Evolutionary conservation across 92 coral and sea anemone species (phyloP).

Genomic region (Phenganax marumi): DNA sequence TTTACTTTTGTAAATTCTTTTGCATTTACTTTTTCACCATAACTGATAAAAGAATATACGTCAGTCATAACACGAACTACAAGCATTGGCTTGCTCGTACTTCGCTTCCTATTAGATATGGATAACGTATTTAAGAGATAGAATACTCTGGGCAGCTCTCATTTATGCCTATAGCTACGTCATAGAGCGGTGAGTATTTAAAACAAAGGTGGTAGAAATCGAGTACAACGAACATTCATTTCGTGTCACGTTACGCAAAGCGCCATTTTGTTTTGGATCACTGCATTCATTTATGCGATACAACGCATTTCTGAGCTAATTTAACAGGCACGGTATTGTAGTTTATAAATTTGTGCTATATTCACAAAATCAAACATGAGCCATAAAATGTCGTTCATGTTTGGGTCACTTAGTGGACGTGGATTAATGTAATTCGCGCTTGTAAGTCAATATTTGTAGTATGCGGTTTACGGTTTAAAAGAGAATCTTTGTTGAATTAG

Average conservation of each 20-base stretch:
- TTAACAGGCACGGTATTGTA: conserved; percentile 57
- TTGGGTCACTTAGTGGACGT: neutral
- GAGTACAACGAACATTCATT: conserved; percentile 44
- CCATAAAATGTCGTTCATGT: neutral
- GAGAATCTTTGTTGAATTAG: too few relatives aligned
- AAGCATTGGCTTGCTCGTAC: conserved; percentile 46
- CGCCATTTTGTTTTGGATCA: conserved; percentile 67
- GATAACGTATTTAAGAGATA: conserved; percentile 72
- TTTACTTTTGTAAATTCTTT: conserved; percentile 44
- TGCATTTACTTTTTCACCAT: conserved; percentile 73
- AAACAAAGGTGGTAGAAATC: conserved; percentile 57
- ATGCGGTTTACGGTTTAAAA: too few relatives aligned
- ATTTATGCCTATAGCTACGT: conserved; percentile 71
- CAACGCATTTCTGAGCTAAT: conserved; percentile 65
- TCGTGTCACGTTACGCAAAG: conserved; percentile 51
- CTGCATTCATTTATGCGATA: conserved; percentile 58
- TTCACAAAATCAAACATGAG: too few relatives aligned
- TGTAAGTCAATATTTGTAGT: too few relatives aligned
- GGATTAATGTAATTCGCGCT: too few relatives aligned
- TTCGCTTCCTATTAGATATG: conserved; percentile 72
- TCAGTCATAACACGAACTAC: conserved; percentile 69
- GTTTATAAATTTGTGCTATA: neutral
- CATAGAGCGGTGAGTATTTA: conserved; percentile 77
- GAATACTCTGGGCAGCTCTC: conserved; percentile 65
- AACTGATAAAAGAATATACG: conserved; percentile 70